Base-by-base conservation (phyloP, 2,888 invertebrate genomes). In the Drosophila siamana region DNA sequence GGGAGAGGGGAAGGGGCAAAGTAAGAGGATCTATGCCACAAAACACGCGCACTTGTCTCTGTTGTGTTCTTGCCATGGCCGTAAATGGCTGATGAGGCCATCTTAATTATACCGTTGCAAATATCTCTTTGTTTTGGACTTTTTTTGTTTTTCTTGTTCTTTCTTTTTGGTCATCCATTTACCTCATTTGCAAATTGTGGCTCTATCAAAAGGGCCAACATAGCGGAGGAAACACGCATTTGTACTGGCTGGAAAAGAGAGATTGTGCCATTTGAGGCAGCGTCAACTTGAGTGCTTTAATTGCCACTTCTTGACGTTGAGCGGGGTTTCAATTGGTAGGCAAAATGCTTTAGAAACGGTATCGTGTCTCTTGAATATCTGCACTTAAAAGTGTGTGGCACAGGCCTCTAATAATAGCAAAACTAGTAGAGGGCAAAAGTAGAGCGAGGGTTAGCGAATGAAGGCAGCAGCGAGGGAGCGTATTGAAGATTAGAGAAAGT, bases 121-220 rank as follows among this genome's bases (percentile, higher is more conserved):
- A 66, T 60, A 69, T 62, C 88, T 80, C 74, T 78, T 83, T 80
- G 75, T 75, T 81, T 84, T 68, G 56, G 43, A 33, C 52, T 60
- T 19, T 36, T 19, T 60, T 36, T 19, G 54, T 38, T 40, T 43
- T 33, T 41, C 38, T 40, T 33, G 41, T 43, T 30, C 56, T n/a
- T n/a, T 38, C 55, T 51, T 67, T 69, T 63, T 70, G 68, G 68
- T 62, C 68, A 75, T 55, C 70, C 67, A 61, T 55, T 81, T 70
- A 65, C 73, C 83, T 82, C 74, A 84, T 87, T 80, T 80, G 74
- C 88, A 83, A 88, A 83, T 86, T 75, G 88, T 86, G 84, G 88
- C 80, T 55, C 51, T 73, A 73, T 86, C 68, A 88, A 83, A 83
- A 65, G 65, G 66, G 60, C 52, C 13, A 48, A 41, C 19, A 1